Base-by-base conservation (phyloP, 2,888 invertebrate genomes). In the Kryphioiulus occultus region DNA sequence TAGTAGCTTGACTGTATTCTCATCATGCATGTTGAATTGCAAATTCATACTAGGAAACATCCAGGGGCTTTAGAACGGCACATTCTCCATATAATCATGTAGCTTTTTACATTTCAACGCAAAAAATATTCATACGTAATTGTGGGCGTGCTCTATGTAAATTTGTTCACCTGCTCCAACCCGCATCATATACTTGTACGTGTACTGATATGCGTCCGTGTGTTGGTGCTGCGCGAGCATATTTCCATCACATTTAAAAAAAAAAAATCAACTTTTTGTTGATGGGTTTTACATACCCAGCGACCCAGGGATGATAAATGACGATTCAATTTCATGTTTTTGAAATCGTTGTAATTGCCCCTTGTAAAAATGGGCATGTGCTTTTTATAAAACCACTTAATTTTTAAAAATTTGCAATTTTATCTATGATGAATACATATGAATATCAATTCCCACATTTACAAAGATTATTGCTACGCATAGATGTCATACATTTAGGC, bases 21-120 rank as follows among this genome's bases (percentile, higher is more conserved):
- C 78, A 78, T 78, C 17, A 5, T 78, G 78, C 78, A 30, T 30
- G 26, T 17, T 53, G 30, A 78, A 30, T 30, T 30, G 78, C 78
- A 78, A 78, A 78, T 78, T 78, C 78, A 78, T 78, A 26, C 78
- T 30, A 32, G 78, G 78, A 78, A 78, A 78, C 78, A 78, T 78
- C 78, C 78, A 78, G 78, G 78, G 78, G 78, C 30, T 78, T 78
- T 78, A 78, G 78, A 78, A 30, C 78, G 30, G 30, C 78, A 78
- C 30, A 5, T 26, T 78, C 30, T 26, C 30, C 30, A 30, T 78
- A 32, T 32, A 78, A 78, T 78, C 78, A 78, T 78, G 78, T 78
- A 78, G 78, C 78, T 30, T 78, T 78, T 78, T 78, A 78, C 26
- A 30, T 32, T 78, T 78, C 30, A 78, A 78, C 17, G 78, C 78